Base-by-base conservation (phyloP, 30 jellyfish, hydroid and myxozoan species). In the Aurelia aurita complex sp. Pacific region DNA sequence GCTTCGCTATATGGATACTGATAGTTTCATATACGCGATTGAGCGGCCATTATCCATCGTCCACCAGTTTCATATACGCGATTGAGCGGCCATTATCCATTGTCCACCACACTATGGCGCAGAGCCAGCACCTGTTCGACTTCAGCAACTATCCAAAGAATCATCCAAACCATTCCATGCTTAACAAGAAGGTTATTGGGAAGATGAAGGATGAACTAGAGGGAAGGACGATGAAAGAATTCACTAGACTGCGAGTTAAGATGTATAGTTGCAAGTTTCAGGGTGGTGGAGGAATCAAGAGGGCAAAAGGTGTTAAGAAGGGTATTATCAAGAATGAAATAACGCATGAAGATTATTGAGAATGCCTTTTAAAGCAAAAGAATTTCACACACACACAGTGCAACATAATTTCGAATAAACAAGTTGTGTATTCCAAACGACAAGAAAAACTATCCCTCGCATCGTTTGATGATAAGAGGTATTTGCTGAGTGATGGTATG, bases 251-350 rank as follows among this genome's bases (percentile, higher is more conserved):
- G n/a, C 5, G 87, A 13, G 80, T 82, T 1, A 77, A 77, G 65
- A 23, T 77, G 82, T 61, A 60, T 29, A 34, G 68, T 5, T 55
- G 65, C 33, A 54, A 77, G 64, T 7, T 53, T 0, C 10, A 6
- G 18, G 77, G 14, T 52, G 87, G 60, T 0, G 8, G 17, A 0
- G 62, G 10, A 7, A 19, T 54, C 32, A 77, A 54, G 63, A 54
- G 42, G 50, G 76, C 77, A 18, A 77, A 77, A 33, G 87, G 87
- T n/a, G 29, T 77, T 16, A 77, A 77, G 60, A 77, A 14, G 14
- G 10, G 42, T 14, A 38, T 40, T 12, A 23, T 77, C 8, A 77
- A 77, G 65, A 52, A 57, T n/a, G 35, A 34, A 12, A 23, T 76
- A 15, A 14, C 12, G 9, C 64, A 23, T 53, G 86, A 51, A 4